Conservation (phyloP, 2,113 vertebrate genomes). For the Amia ocellicauda region DNA sequence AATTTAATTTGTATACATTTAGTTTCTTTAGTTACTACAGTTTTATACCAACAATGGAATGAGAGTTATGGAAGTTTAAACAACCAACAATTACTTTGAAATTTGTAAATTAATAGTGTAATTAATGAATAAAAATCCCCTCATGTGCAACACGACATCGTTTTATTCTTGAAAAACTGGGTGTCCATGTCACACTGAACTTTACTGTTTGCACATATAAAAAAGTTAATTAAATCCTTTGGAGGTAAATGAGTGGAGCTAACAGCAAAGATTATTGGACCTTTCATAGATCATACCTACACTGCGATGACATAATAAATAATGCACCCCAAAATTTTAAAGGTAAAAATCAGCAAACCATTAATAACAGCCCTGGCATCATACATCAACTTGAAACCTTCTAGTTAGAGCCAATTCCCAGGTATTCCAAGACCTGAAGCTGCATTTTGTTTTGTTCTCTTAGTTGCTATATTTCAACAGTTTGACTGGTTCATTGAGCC, state of each 20-base stretch:
- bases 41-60: too few species aligned
- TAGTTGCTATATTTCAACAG: constrained; percentile 32
- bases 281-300: constrained; percentile 45
- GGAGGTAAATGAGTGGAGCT: constrained; percentile 28
- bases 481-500: constrained; percentile 27
- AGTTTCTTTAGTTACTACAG: too few species aligned
- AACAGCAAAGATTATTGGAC: constrained; percentile 38
- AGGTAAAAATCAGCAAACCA: constrained; percentile 55
- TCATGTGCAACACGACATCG: too few species aligned
- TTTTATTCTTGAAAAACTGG: not conserved
- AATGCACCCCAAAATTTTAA: constrained; percentile 46
- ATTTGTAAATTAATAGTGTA: too few species aligned
- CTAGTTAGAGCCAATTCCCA: constrained; percentile 47
- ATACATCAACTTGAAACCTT: constrained; percentile 44
- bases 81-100: too few species aligned
- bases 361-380: constrained; percentile 47
- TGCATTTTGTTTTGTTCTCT: constrained; percentile 38
- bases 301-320: constrained; percentile 49
- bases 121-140: too few species aligned
- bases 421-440: constrained; percentile 38
- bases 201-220: constrained; percentile 27
- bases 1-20: too few species aligned
- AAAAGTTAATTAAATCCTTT: constrained; percentile 35
- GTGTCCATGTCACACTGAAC: not conserved
- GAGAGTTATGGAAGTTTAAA: too few species aligned